These are phyloP conservation scores for Halcyon leucocephala DNA, from an alignment of 2,797 vertebrate genomes.

Conservation along the genomic window DNA sequence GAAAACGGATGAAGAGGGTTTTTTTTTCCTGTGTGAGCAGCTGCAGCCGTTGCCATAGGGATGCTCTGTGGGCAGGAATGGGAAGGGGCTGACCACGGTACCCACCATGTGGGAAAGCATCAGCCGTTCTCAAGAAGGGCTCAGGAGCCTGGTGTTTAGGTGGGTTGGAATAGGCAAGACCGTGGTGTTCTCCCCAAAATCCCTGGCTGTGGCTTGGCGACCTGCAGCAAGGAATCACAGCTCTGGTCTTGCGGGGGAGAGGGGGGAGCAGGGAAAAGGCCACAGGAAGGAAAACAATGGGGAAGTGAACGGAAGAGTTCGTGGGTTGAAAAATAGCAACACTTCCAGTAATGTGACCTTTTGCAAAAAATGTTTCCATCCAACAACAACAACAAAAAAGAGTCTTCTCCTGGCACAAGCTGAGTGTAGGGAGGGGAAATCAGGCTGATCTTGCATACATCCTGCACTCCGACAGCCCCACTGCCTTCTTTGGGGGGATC, in stretches of 20 bases:
- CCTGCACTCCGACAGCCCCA: fast-evolving
- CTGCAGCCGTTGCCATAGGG: background rate
- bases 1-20: background rate
- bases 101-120: background rate
- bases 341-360: constrained; percentile 55
- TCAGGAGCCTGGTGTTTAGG: background rate
- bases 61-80: background rate
- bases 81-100: background rate
- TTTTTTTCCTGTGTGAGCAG: background rate
- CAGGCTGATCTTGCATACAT: fast-evolving
- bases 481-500: background rate
- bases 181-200: background rate
- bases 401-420: background rate
- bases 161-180: background rate
- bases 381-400: background rate
- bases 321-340: constrained; percentile 34
- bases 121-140: fast-evolving
- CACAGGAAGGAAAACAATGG: constrained; percentile 23
- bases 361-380: constrained; percentile 26
- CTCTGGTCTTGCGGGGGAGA: background rate
- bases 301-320: constrained; percentile 2
- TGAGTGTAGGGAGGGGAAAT: background rate
- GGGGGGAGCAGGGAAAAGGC: background rate
- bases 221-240: fast-evolving
- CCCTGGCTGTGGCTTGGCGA: fast-evolving